Evolutionary conservation across 2,888 invertebrate species (phyloP).

Genomic region (Stenolophus ochropezus): DNA sequence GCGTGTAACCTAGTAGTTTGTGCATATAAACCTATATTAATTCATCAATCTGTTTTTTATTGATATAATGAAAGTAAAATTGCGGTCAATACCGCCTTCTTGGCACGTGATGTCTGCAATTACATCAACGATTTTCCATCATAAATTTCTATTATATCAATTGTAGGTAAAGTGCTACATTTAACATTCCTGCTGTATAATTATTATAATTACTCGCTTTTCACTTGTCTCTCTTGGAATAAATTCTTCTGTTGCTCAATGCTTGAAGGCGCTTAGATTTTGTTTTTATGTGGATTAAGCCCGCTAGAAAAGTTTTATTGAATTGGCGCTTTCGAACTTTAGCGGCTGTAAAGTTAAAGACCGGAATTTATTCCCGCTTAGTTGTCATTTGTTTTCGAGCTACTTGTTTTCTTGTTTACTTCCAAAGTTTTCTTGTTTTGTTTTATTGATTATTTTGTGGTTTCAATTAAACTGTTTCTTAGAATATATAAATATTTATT

Average conservation of each 20-base stretch:
- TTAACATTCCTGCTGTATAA: background rate
- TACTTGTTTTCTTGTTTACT: background rate
- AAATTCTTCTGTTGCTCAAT: background rate
- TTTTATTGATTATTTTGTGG: background rate
- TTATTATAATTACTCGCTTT: slow-evolving; percentile 15
- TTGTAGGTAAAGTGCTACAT: background rate
- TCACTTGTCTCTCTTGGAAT: background rate
- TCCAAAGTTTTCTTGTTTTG: background rate
- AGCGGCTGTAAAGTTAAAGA: background rate
- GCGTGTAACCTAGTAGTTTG: slow-evolving; percentile 1
- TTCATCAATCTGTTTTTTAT: background rate
- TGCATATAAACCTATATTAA: background rate
- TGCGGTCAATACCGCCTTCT: slow-evolving; percentile 13
- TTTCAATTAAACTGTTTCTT: background rate
- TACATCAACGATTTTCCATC: background rate
- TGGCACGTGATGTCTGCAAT: slow-evolving; percentile 10
- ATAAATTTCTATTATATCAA: slow-evolving; percentile 11
- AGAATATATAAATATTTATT: background rate
- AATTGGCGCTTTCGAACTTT: background rate
- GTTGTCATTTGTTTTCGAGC: background rate
- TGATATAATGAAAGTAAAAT: slow-evolving; percentile 13
- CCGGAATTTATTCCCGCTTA: slow-evolving; percentile 3
- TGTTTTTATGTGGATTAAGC: background rate
- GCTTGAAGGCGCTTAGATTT: background rate
- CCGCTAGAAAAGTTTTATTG: slow-evolving; percentile 7